Base-by-base conservation (phyloP, 2,113 vertebrate species). In the Todiramphus chloris region DNA sequence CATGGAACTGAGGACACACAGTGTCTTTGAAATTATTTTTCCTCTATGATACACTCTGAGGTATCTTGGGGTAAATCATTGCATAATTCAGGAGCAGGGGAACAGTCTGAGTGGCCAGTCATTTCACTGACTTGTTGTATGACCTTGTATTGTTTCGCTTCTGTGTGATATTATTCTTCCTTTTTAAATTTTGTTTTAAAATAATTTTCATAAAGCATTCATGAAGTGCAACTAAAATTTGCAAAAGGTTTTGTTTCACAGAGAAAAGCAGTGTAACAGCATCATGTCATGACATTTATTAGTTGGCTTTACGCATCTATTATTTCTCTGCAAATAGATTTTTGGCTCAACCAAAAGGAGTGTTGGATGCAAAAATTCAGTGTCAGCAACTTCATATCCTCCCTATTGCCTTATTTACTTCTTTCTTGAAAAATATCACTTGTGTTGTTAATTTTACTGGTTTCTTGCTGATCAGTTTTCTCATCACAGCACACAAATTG, bases 361-460 rank as follows among this genome's bases (percentile, higher is more conserved):
- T n/a, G 24, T 44, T 96, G 94, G 93, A 89, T 77, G 37, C 39
- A 89, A 92, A 94, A 91, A 50, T 30, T 79, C 66, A 24, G 48
- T 33, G 67, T 96, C 92, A 95, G 92, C 92, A 95, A 51, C n/a
- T 89, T 87, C 14, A 37, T 84, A 56, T 90, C 66, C 73, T 94
- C 44, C 80, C 56, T 88, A 12, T 50, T 83, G 70, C 72, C 59
- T 92, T 93, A 56, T 92, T 95, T 83, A 78, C 30, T 67, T 43
- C 23, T 94, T 87, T 89, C 41, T 91, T 89, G 50, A 75, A 96
- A 87, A 87, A 87, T 67, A 55, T 85, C 58, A 76, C 69, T 94
- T 91, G 56, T 94, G 88, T 89, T 91, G 75, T 93, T 86, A 79
- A 93, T 91, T 95, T 96, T 89, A 77, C 48, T 82, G 69, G 60